phyloP scores from a whole-genome alignment of 2,888 invertebrate genomes.

The Hydropsyche betteni region DNA sequence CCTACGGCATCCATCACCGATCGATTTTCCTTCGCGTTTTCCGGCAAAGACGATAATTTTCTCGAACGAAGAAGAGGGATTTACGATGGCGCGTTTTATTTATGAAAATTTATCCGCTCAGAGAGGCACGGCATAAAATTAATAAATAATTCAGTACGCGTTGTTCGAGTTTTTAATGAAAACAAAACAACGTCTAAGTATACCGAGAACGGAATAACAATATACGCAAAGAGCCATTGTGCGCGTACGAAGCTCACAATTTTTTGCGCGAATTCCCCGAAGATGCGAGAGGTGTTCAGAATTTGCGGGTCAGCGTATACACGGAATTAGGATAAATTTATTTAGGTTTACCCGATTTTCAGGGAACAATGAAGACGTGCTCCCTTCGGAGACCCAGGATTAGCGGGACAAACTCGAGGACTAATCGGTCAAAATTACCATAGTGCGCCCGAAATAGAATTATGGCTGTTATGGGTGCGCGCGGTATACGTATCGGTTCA shows the following conservation, averaged over 20 bases:
- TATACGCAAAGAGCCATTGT: too few relatives aligned
- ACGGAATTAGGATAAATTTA: constrained; percentile 42
- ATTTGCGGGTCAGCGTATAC: constrained; percentile 29
- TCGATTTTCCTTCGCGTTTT: too few relatives aligned
- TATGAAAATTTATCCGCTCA: constrained; percentile 15
- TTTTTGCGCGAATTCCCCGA: neutral
- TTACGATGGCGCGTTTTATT: constrained; percentile 4
- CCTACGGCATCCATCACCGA: too few relatives aligned
- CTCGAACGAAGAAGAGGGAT: too few relatives aligned
- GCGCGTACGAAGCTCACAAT: neutral
- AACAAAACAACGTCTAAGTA: neutral
- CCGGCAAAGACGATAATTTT: too few relatives aligned
- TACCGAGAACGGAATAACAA: too few relatives aligned
- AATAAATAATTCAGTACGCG: constrained; percentile 20
- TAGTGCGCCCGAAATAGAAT: neutral
- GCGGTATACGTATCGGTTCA: too few relatives aligned
- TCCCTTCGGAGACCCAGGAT: constrained; percentile 18
- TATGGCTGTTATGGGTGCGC: too few relatives aligned
- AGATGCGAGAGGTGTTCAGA: constrained; percentile 29
- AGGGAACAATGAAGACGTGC: constrained; percentile 40
- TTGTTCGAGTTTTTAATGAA: constrained; percentile 23
- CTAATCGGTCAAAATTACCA: constrained; percentile 36
- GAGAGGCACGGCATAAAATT: neutral
- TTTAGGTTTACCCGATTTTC: constrained; percentile 38
- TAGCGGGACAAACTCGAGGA: constrained; percentile 21